Evolutionary conservation across 2,797 vertebrate species (phyloP).

Genomic region (Arnoldichthys spilopterus): DNA sequence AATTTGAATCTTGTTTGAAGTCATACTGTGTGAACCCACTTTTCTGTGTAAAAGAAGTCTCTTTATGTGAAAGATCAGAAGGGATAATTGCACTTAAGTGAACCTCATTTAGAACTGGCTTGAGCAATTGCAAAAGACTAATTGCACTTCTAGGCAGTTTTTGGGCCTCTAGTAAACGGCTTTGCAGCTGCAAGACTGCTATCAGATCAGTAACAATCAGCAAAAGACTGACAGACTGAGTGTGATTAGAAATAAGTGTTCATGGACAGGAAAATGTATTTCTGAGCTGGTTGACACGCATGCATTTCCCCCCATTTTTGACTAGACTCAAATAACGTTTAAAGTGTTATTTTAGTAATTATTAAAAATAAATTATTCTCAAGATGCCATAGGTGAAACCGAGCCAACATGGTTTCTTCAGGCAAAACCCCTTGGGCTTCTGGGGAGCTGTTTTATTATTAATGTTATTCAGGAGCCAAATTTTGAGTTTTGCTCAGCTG

Average conservation of each 20-base stretch:
- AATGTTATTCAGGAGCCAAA: constrained; percentile 84
- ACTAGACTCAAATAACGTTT: constrained; percentile 68
- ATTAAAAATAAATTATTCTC: constrained; percentile 71
- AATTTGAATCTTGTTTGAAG: constrained; percentile 80
- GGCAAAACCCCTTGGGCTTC: constrained; percentile 67
- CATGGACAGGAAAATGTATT: constrained; percentile 63
- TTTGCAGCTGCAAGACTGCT: constrained; percentile 69
- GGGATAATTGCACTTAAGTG: constrained; percentile 82
- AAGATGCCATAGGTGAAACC: constrained; percentile 73
- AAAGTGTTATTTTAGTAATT: constrained; percentile 71
- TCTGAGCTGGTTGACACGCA: not conserved
- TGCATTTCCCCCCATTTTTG: constrained; percentile 56
- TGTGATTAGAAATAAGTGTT: constrained; percentile 69
- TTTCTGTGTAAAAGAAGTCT: constrained; percentile 77
- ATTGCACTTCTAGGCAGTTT: constrained; percentile 73
- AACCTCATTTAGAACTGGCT: constrained; percentile 80
- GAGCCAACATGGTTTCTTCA: constrained; percentile 68
- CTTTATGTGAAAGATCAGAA: constrained; percentile 79
- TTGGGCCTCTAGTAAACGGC: constrained; percentile 71
- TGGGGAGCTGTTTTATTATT: constrained; percentile 79
- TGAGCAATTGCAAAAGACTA: constrained; percentile 76
- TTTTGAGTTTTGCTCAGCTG: constrained; percentile 83
- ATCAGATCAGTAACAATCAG: constrained; percentile 62
- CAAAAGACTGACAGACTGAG: constrained; percentile 70
- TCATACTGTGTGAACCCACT: constrained; percentile 77